phyloP scores from a whole-genome alignment of 2,797 vertebrate species.

The Adelosebastes latens region DNA sequence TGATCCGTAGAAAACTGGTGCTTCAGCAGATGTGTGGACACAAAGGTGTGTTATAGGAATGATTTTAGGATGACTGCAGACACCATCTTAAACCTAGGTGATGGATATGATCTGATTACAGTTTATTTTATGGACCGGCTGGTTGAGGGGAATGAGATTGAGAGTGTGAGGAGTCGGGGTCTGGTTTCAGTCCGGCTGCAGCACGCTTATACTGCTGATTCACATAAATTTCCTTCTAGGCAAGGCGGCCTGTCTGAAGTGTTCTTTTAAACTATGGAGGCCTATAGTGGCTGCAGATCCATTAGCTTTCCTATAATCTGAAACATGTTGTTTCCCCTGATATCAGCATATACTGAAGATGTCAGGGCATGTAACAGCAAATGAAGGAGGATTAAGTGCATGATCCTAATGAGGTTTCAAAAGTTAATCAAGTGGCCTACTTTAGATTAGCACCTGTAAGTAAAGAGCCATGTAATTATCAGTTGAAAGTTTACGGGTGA shows the following conservation, averaged over 20 bases:
- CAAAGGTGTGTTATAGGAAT: conserved; percentile 11
- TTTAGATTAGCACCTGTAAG: neutral
- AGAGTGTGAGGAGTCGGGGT: conserved; percentile 61
- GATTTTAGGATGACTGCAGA: conserved; percentile 36
- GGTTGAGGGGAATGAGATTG: conserved; percentile 62
- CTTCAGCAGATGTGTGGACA: conserved; percentile 10
- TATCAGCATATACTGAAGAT: neutral
- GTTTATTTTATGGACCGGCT: conserved; percentile 41
- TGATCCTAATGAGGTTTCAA: neutral
- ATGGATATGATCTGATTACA: conserved; percentile 63
- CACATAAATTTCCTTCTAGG: conserved; percentile 50
- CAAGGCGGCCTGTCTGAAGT: conserved; percentile 35
- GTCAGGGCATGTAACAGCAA: neutral
- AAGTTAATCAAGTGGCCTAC: neutral
- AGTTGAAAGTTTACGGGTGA: neutral
- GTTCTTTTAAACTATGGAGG: conserved; percentile 26
- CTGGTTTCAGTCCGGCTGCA: conserved; percentile 71
- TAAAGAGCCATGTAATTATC: neutral
- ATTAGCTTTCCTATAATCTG: conserved; percentile 17
- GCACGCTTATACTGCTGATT: conserved; percentile 74
- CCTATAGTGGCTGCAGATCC: conserved; percentile 19
- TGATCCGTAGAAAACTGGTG: neutral
- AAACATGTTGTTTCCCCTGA: neutral
- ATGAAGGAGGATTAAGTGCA: neutral
- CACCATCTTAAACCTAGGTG: conserved; percentile 47